Conservation (phyloP, 2,888 invertebrate genomes). For the Odontomyia ornata region DNA sequence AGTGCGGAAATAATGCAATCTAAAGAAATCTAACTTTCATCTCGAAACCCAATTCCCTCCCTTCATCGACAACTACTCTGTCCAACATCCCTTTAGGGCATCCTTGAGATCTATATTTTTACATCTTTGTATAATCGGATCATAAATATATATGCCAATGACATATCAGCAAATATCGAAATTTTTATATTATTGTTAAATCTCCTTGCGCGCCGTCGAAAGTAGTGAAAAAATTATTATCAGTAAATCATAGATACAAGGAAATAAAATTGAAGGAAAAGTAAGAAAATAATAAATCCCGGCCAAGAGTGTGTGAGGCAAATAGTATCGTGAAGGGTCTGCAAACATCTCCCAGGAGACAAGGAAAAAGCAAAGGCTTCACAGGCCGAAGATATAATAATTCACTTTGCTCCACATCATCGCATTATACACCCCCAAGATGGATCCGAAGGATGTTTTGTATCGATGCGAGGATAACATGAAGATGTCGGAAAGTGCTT, state of each 20-base stretch:
- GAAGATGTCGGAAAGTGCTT: too few species aligned
- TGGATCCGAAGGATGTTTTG: not conserved
- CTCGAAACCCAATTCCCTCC: not conserved
- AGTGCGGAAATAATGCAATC: not conserved
- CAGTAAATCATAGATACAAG: conserved; percentile 38
- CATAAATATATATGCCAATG: conserved; percentile 40
- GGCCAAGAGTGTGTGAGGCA: not conserved
- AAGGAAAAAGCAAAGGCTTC: not conserved
- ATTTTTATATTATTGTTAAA: conserved; percentile 38
- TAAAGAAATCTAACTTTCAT: not conserved
- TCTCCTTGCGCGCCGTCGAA: conserved; percentile 11
- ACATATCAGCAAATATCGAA: conserved; percentile 42
- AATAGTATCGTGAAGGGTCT: conserved; percentile 29
- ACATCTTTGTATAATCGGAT: conserved; percentile 22
- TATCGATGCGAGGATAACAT: too few species aligned
- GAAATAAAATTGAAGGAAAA: conserved; percentile 43
- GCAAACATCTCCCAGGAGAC: conserved; percentile 17
- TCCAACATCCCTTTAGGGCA: not conserved
- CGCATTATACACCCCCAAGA: not conserved
- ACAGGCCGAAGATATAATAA: conserved; percentile 11
- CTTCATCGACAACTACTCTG: not conserved
- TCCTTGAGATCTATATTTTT: not conserved
- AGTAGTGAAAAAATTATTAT: conserved; percentile 28
- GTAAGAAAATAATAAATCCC: conserved; percentile 41
- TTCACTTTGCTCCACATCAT: conserved; percentile 41